A percentile compares a stretch with the other conserved stretches of the same genome.
Evolutionary conservation across 2,113 vertebrate species (phyloP).

Genomic region (Pavo muticus): DNA sequence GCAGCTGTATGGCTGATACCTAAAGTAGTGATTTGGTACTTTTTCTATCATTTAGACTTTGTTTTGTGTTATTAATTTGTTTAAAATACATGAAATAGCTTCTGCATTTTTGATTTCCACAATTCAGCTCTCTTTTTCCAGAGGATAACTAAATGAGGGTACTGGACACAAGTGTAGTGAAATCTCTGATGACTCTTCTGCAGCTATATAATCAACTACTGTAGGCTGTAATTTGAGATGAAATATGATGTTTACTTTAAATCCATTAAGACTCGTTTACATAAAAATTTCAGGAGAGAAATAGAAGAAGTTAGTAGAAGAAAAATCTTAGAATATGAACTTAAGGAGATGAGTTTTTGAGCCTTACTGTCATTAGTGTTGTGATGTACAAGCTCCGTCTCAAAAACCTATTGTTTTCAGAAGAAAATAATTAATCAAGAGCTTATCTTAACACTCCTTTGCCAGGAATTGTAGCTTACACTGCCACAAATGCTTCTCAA

Average conservation of each 20-base stretch:
- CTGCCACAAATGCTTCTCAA: not conserved
- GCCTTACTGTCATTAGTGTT: not conserved
- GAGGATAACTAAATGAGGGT: not conserved
- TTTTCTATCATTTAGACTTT: not conserved
- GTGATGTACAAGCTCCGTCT: not conserved
- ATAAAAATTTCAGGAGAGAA: not conserved
- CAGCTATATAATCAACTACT: not conserved
- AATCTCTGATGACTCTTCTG: not conserved
- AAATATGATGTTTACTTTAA: constrained; percentile 20
- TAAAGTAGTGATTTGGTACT: not conserved
- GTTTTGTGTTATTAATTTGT: not conserved
- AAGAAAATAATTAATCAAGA: not conserved
- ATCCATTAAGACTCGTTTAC: not conserved
- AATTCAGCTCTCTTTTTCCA: not conserved
- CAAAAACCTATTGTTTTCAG: not conserved
- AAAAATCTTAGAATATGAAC: not conserved
- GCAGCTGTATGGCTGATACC: not conserved
- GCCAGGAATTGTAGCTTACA: not conserved
- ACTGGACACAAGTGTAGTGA: not conserved
- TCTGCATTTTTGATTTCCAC: not conserved
- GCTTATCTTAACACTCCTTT: not conserved
- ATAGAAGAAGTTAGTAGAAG: not conserved
- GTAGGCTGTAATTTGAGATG: not conserved
- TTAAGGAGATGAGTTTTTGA: not conserved
- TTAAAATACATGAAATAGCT: not conserved